These are phyloP conservation scores for Callyntrura sp. DNA, from an alignment of 2,888 invertebrate species.

Conservation along the genomic window DNA sequence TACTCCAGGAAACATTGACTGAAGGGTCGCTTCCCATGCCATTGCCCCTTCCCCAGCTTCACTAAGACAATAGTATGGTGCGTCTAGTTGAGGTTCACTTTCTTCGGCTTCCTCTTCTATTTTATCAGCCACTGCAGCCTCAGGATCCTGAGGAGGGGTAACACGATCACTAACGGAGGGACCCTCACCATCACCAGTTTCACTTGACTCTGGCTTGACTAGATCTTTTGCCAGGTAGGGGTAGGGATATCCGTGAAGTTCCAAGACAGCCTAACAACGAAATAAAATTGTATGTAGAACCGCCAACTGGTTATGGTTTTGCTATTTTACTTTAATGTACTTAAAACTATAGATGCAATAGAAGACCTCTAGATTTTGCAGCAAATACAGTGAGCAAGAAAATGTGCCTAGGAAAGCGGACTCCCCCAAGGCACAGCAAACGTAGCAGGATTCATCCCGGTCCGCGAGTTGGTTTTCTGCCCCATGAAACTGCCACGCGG, in stretches of 20 bases:
- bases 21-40: slow-evolving; percentile 83
- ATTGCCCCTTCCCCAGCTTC: slow-evolving; percentile 83
- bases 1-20: slow-evolving; percentile 81
- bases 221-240: slow-evolving; percentile 61
- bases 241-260: slow-evolving; percentile 80
- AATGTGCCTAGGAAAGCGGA: slow-evolving; percentile 82
- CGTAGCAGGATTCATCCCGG: slow-evolving; percentile 82
- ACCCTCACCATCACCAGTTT: slow-evolving; percentile 63
- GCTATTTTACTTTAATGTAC: too few species aligned
- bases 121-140: slow-evolving; percentile 15
- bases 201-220: slow-evolving; percentile 25
- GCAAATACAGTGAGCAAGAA: slow-evolving; percentile 80
- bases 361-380: slow-evolving; percentile 83
- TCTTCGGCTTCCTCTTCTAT: slow-evolving; percentile 44
- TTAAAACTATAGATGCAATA: too few species aligned
- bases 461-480: slow-evolving; percentile 83
- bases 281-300: neutral
- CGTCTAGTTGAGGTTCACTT: neutral
- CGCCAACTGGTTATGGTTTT: too few species aligned
- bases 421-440: slow-evolving; percentile 83
- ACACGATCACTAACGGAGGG: neutral
- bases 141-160: neutral
- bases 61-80: slow-evolving; percentile 54
- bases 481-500: slow-evolving; percentile 83
- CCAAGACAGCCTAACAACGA: slow-evolving; percentile 79